Evolutionary conservation across 2,113 vertebrate genomes (phyloP).

Genomic region (Pan troglodytes): NHGRI_mPanTro3-v2.1_pri NC_072401.2:190825501-190826000

Average conservation of each 20-base stretch:
- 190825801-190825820: background rate
- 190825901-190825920: background rate
- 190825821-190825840: conserved; percentile 37
- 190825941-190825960: background rate
- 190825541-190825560: conserved; percentile 38
- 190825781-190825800: no score
- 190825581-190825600: conserved; percentile 42
- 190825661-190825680: conserved; percentile 30
- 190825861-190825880: no score
- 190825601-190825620: conserved; percentile 39
- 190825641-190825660: background rate
- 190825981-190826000: conserved; percentile 40
- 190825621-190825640: no score
- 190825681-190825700: background rate
- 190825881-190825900: no score
- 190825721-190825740: background rate
- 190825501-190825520: conserved; percentile 5
- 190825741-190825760: background rate
- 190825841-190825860: background rate
- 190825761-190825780: conserved; percentile 40
- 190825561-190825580: conserved; percentile 54
- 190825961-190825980: background rate
- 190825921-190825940: conserved; percentile 46
- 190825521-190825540: background rate
- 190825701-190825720: conserved; percentile 52